phyloP scores from a whole-genome alignment of 2,113 vertebrate genomes.

The Melanerpes aurifrons region DNA sequence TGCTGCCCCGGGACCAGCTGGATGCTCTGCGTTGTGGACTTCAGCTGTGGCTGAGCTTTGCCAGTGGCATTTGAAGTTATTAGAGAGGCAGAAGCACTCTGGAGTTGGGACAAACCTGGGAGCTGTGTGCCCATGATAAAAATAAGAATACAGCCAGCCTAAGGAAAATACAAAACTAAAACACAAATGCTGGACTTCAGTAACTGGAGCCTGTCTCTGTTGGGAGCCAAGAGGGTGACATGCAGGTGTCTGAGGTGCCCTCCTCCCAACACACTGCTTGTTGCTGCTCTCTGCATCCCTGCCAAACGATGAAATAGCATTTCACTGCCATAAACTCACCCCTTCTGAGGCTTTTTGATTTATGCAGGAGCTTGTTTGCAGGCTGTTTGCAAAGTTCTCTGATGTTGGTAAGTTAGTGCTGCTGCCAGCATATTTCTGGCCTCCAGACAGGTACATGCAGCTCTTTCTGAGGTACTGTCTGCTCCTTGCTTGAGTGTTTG shows the following conservation, averaged over 20 bases:
- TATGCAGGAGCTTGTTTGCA: not conserved
- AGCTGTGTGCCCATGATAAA: not conserved
- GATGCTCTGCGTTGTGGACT: accelerated
- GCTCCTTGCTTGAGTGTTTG: not conserved
- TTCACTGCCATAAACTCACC: not conserved
- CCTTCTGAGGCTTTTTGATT: not conserved
- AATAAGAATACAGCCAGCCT: not conserved
- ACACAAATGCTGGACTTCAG: not conserved
- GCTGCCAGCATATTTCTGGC: not conserved
- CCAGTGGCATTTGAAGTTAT: accelerated
- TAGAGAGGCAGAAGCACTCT: not conserved
- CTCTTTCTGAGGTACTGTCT: not conserved
- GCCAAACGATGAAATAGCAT: not conserved
- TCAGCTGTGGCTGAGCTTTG: not conserved
- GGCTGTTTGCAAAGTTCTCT: not conserved
- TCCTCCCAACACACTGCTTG: accelerated
- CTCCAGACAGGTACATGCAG: not conserved
- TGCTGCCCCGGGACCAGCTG: accelerated
- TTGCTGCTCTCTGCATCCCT: not conserved
- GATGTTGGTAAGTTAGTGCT: not conserved
- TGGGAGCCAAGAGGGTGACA: accelerated
- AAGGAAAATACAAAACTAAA: not conserved
- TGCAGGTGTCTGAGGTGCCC: not conserved
- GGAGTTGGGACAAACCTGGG: not conserved
- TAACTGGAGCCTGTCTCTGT: accelerated